A percentile compares a stretch with the other conserved stretches of the same genome.
Conservation (phyloP, 2,113 vertebrate species). For the Gopherus evgoodei region DNA sequence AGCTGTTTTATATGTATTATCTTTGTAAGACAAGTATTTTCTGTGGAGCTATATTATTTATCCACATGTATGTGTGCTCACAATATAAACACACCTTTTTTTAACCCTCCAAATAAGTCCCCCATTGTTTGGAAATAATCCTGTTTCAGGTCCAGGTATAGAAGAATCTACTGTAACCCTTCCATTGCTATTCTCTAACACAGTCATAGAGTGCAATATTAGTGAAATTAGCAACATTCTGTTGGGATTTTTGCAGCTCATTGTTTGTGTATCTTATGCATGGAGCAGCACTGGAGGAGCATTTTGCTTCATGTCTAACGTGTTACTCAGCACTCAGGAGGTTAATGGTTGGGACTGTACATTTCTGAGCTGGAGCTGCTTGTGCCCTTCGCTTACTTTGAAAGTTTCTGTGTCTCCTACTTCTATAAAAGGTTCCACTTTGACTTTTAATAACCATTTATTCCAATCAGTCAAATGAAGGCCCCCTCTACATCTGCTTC, state of each 20-base stretch:
- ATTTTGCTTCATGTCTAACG: not conserved
- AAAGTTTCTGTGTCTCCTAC: not conserved
- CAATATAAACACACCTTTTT: not conserved
- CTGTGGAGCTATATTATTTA: fast-evolving
- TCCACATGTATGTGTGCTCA: not conserved
- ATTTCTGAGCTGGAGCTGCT: not conserved
- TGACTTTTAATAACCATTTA: not conserved
- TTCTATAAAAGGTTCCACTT: not conserved
- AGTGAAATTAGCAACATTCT: not conserved
- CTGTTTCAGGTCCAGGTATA: not conserved
- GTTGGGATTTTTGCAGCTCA: not conserved
- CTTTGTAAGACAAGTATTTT: not conserved
- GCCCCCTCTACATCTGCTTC: not conserved
- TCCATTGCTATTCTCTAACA: not conserved
- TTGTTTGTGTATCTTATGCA: not conserved
- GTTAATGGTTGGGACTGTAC: not conserved
- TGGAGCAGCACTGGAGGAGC: not conserved
- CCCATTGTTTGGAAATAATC: not conserved
- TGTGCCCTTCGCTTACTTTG: not conserved
- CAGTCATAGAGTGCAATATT: no score
- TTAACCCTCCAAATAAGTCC: not conserved
- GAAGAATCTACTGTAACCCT: not conserved
- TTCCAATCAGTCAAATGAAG: not conserved
- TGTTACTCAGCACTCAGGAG: no score
- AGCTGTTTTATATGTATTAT: not conserved